Evolutionary conservation across 2,113 vertebrate species (phyloP).

Genomic region (Protobothrops flavoviridis): DNA sequence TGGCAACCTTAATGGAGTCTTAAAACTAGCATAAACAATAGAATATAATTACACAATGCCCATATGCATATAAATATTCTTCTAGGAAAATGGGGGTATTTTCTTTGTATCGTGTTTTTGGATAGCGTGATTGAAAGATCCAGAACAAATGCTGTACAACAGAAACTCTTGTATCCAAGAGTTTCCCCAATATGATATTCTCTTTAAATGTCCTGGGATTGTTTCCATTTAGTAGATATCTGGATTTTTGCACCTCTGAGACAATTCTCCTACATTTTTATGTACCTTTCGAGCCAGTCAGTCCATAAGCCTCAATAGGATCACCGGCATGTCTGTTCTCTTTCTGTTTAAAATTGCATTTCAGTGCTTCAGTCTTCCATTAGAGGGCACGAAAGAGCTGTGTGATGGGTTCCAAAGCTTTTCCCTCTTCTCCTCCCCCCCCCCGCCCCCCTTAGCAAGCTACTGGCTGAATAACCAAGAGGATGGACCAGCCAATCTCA

Average conservation of each 20-base stretch:
- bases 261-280: not conserved
- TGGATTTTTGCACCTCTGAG: not conserved
- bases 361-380: constrained; percentile 40
- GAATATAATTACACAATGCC: not conserved
- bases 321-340: not conserved
- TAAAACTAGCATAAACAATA: not conserved
- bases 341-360: not conserved
- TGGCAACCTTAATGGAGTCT: not conserved
- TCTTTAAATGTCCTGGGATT: not conserved
- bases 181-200: not conserved
- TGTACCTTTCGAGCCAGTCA: not conserved
- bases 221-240: not conserved
- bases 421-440: not conserved
- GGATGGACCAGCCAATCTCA: not conserved
- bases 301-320: not conserved
- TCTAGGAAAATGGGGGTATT: not conserved
- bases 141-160: not conserved
- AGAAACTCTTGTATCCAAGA: not conserved
- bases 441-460: rapidly evolving
- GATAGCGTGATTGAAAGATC: not conserved
- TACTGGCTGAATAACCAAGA: not conserved
- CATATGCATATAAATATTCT: not conserved
- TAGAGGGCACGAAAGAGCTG: constrained; percentile 47
- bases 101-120: not conserved
- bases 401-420: not conserved